Evolutionary conservation across 2,888 invertebrate species (phyloP).

Genomic region (Pycnomerus fuliginosus): DNA sequence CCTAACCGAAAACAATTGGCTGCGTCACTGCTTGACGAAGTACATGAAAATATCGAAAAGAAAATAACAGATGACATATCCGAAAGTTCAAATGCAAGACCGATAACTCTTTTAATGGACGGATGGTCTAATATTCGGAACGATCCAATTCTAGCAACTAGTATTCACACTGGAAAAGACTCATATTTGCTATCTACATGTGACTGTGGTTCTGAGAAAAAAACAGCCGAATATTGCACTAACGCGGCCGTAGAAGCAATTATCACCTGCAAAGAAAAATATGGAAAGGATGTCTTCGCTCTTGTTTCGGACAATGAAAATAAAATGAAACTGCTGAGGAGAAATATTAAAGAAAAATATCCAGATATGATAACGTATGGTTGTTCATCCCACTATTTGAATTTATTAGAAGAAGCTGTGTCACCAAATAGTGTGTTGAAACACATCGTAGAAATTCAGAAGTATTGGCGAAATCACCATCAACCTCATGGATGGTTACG

Average conservation of each 20-base stretch:
- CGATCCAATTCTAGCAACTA: background rate
- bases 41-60: background rate
- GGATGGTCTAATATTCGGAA: conserved; percentile 1
- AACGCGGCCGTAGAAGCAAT: background rate
- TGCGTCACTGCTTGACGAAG: background rate
- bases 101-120: background rate
- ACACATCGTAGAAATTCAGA: background rate
- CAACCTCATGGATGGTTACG: background rate
- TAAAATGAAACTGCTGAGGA: background rate
- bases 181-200: background rate
- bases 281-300: background rate
- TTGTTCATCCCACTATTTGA: background rate
- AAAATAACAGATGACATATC: background rate
- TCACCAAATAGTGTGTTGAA: background rate
- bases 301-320: background rate
- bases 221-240: background rate
- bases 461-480: background rate
- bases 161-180: background rate
- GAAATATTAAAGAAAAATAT: background rate
- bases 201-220: background rate
- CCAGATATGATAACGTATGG: background rate
- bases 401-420: background rate
- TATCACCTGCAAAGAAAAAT: background rate
- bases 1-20: conserved; percentile 3
- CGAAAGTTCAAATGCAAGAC: background rate